Evolutionary conservation across 1,140 invertebrate species (phyloP).

Genomic region (Camponotus vicinus): DNA sequence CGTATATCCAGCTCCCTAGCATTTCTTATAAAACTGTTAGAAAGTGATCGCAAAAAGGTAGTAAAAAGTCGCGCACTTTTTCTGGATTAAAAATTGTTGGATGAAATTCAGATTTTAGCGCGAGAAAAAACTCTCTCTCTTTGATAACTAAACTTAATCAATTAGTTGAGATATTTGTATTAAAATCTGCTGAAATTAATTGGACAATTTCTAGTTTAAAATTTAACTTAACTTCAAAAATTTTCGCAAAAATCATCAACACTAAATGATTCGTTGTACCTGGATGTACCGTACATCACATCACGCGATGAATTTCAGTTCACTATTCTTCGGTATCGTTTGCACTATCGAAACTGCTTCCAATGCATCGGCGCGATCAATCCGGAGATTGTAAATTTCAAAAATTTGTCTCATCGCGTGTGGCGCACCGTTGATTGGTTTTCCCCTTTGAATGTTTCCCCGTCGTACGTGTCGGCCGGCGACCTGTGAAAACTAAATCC

Average conservation of each 20-base stretch:
- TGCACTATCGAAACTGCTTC: slow-evolving; percentile 16
- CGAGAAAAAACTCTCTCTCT: neutral
- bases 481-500: slow-evolving; percentile 37
- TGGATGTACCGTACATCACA: neutral
- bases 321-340: slow-evolving; percentile 5
- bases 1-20: slow-evolving; percentile 22
- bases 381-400: slow-evolving; percentile 26
- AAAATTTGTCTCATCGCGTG: slow-evolving; percentile 46
- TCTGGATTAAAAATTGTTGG: slow-evolving; percentile 12
- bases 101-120: slow-evolving; percentile 5
- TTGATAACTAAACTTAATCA: slow-evolving; percentile 21
- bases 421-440: slow-evolving; percentile 35
- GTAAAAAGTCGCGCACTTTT: slow-evolving; percentile 27
- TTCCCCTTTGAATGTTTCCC: slow-evolving; percentile 8
- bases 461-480: neutral
- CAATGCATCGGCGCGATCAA: slow-evolving; percentile 29
- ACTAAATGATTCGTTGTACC: neutral
- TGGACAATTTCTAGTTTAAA: neutral
- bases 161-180: neutral
- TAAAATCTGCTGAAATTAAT: slow-evolving; percentile 1
- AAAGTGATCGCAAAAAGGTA: slow-evolving; percentile 3
- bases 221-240: neutral
- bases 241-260: neutral
- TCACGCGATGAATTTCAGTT: neutral
- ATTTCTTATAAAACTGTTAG: slow-evolving; percentile 38